Base-by-base conservation (phyloP, 2,797 vertebrate species). In the Pitangus sulphuratus region DNA sequence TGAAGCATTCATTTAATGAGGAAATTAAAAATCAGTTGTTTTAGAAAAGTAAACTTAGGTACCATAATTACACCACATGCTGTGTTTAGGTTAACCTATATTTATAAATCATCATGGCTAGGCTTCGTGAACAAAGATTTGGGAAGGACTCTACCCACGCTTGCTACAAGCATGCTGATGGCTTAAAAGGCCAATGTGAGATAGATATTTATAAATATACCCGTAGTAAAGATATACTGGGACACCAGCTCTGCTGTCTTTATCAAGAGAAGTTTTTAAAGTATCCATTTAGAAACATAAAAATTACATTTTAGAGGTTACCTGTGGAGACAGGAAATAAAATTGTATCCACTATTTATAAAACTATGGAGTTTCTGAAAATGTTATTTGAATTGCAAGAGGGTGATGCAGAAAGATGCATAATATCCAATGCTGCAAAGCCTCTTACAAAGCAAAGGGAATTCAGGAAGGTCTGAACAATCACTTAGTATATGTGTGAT, bases 301-400 rank as follows among this genome's bases (percentile, higher is more conserved):
- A 56, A 77, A 11, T 42, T 40, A 9, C 3, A 48, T 74, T 37
- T 47, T 12, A 33, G 48, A 65, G 42, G 30, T 37, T 2, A 8
- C 3, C 35, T 39, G 1, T 65, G 31, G 33, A 16, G 62, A 19
- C 8, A 58, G 14, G 35, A 72, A 62, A 62, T 40, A 0, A 76
- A 87, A 83, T 62, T 48, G 7, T 45, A 8, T 24, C 35, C 5
- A 2, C 62, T 81, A 54, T 40, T 79, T 72, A 11, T 40, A 79
- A 66, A 62, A 16, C 4, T 47, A 3, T 0, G 0, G 53, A 0
- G 16, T 35, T 66, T 89, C 40, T 65, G 30, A 45, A 91, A 77
- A 45, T 2, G 1, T 66, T 61, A 5, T 6, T 84, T 45, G n/a
- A n/a, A 47, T 47, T 65, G 13, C 25, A 65, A 51, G 10, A 69